phyloP scores from a whole-genome alignment of 2,797 vertebrate species.

The Cirrhinus mrigala region DNA sequence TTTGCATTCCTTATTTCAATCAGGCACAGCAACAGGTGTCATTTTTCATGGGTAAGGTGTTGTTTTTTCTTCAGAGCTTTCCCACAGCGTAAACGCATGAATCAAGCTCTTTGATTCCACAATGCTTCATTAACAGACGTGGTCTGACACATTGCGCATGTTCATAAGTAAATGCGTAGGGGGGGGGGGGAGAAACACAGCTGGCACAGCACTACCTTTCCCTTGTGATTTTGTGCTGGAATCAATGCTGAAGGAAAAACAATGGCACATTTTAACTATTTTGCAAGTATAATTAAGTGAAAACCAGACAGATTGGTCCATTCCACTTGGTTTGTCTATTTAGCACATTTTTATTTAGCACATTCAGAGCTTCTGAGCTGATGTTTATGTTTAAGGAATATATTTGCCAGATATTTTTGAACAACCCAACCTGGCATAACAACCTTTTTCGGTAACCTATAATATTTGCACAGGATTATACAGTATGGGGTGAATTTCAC shows the following conservation, averaged over 20 bases:
- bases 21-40: conserved; percentile 41
- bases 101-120: conserved; percentile 46
- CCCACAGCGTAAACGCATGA: neutral
- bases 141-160: neutral
- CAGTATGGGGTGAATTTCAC: neutral
- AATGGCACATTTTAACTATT: neutral
- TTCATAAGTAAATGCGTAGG: neutral
- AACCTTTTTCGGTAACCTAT: neutral
- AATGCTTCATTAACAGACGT: conserved; percentile 38
- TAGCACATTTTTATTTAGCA: conserved; percentile 1
- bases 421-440: neutral
- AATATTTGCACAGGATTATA: neutral
- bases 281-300: conserved; percentile 22
- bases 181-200: neutral
- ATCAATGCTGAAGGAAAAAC: conserved; percentile 6
- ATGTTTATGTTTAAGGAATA: conserved; percentile 11
- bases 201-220: neutral
- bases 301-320: conserved; percentile 12
- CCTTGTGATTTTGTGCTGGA: conserved; percentile 19
- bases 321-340: neutral
- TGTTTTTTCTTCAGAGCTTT: conserved; percentile 22
- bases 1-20: conserved; percentile 48
- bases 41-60: conserved; percentile 30
- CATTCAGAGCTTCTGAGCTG: neutral
- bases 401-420: neutral